A percentile compares a stretch with the other conserved stretches of the same genome.
These are phyloP conservation scores for Nephrotoma appendiculata DNA, from an alignment of 2,888 invertebrate species.

Conservation along the genomic window DNA sequence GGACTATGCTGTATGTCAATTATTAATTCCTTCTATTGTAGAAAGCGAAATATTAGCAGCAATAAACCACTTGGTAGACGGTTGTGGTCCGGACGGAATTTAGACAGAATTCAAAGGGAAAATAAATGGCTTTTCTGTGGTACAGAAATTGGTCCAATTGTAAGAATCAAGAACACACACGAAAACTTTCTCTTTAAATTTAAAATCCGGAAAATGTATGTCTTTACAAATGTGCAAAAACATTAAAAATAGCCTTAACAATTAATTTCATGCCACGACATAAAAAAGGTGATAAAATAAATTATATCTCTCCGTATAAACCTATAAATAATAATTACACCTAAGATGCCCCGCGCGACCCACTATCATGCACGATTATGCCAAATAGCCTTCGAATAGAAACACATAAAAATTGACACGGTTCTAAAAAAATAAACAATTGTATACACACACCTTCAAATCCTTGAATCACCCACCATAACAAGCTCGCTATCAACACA, in stretches of 20 bases:
- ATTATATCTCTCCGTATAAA: not conserved
- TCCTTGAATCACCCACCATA: not conserved
- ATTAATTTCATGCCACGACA: not conserved
- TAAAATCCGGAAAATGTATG: not conserved
- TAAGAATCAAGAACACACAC: too few species aligned
- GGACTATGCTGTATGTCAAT: too few species aligned
- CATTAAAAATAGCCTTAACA: not conserved
- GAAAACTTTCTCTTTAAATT: too few species aligned
- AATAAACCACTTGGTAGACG: too few species aligned
- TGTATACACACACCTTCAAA: not conserved
- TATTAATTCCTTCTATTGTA: too few species aligned
- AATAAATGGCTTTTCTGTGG: too few species aligned
- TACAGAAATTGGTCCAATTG: too few species aligned
- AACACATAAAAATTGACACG: not conserved
- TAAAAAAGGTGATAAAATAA: not conserved
- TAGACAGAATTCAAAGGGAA: too few species aligned
- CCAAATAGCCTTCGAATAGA: not conserved
- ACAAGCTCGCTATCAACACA: not conserved
- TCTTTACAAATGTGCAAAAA: not conserved
- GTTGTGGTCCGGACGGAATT: too few species aligned
- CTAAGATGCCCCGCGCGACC: not conserved
- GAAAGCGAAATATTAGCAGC: too few species aligned
- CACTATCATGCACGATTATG: not conserved
- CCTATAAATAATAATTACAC: not conserved
- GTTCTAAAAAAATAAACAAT: not conserved